These are phyloP conservation scores for Lates japonicus DNA, from an alignment of 2,797 vertebrate genomes.

Conservation along the genomic window DNA sequence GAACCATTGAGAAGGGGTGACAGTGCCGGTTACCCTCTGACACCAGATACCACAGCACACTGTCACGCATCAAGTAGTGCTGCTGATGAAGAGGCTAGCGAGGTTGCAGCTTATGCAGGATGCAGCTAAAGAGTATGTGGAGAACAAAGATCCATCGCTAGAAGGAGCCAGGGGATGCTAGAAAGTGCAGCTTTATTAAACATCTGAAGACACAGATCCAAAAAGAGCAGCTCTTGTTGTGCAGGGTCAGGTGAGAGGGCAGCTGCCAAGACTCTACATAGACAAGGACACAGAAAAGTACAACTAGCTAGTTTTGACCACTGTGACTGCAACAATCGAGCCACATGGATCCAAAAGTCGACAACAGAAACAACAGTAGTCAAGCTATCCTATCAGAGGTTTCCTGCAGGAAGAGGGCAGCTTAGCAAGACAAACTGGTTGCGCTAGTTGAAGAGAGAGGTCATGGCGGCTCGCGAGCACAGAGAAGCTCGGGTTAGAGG, in stretches of 20 bases:
- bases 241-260: constrained; percentile 13
- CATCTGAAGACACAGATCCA: constrained; percentile 21
- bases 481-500: constrained; percentile 67
- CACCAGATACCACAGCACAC: constrained; percentile 89
- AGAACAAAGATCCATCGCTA: constrained; percentile 48
- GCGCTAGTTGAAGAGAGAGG: constrained; percentile 88
- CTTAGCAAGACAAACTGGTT: constrained; percentile 87
- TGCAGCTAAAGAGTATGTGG: constrained; percentile 45
- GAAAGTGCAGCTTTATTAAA: constrained; percentile 35
- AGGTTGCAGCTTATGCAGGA: constrained; percentile 76
- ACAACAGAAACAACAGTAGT: constrained; percentile 84
- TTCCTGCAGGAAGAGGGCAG: constrained; percentile 68
- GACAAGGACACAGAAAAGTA: constrained; percentile 60
- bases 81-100: constrained; percentile 89
- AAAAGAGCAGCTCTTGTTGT: constrained; percentile 17
- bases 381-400: constrained; percentile 69
- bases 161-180: constrained; percentile 13
- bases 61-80: constrained; percentile 91
- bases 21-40: constrained; percentile 87
- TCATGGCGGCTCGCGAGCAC: constrained; percentile 82
- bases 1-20: constrained; percentile 82
- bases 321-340: constrained; percentile 27
- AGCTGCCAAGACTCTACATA: constrained; percentile 30
- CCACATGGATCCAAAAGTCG: constrained; percentile 72
- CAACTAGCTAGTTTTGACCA: constrained; percentile 37